Percentiles rank a stretch among this genome's conserved stretches.
Evolutionary conservation across 2,797 vertebrate species (phyloP).

Genomic region (Todus mexicanus): DNA sequence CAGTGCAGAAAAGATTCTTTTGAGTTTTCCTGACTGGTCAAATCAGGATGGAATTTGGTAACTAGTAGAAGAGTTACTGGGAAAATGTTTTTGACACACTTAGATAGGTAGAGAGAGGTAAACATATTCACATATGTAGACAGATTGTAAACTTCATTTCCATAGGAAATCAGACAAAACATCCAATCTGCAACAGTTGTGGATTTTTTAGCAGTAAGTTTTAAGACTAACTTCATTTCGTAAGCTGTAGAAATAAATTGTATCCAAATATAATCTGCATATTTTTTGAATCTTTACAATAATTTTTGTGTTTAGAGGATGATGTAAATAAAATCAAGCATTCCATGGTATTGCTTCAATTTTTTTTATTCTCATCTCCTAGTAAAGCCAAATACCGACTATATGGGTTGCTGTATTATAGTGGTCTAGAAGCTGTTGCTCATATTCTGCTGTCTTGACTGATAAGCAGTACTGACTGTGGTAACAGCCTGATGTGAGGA

Average conservation of each 20-base stretch:
- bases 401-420: background rate
- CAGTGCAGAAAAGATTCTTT: background rate
- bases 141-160: background rate
- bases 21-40: background rate
- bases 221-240: background rate
- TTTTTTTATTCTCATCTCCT: background rate
- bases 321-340: background rate
- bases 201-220: background rate
- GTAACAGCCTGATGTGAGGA: background rate
- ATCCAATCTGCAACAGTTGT: background rate
- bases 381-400: background rate
- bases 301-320: background rate
- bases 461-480: background rate
- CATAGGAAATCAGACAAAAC: background rate
- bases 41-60: background rate
- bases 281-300: background rate
- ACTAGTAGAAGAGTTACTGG: background rate
- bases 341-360: background rate
- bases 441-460: background rate
- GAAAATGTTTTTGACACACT: background rate
- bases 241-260: background rate
- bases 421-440: background rate
- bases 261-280: background rate
- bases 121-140: background rate
- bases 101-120: background rate